Evolutionary conservation across 2,113 vertebrate genomes (phyloP), one percentile per base, ranked within the genome.

Genomic region (Phoxinus phoxinus): DNA sequence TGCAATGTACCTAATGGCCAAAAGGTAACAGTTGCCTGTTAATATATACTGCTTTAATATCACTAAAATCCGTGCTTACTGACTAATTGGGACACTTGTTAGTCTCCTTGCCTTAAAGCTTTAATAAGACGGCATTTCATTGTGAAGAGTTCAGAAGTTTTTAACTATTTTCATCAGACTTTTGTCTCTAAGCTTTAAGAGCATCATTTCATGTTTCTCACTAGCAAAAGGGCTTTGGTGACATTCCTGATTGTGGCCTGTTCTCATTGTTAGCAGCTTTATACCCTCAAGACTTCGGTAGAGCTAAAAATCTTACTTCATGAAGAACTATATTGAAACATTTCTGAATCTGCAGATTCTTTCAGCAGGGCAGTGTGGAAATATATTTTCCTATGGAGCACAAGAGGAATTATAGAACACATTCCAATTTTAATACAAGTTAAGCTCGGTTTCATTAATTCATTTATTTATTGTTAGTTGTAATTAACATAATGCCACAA

Each of bases 221-320:
- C 53, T 61, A 35, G 75, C 74, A 76, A 53, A 77, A 59, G 21
- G 12, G 21, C 30, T 41, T 58, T 41, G 21, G 13, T 23, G 32
- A 41, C 35, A 61, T 25, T 78, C 32, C 30, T 35, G 58, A 59
- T 37, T 25, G 32, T n/a, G 76, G 32, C 21, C 75, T 77, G 51
- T 56, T 77, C 51, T 77, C 75, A 37, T 35, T 35, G 51, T 58
- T 58, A 78, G 51, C 35, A 61, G 13, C n/a, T 27, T 63, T 61
- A 46, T 80, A 44, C 35, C 37, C 58, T 41, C 4, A 17, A 79
- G 21, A 79, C 56, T 63, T 61, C 0, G 3, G 6, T 10, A 77
- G 17, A 56, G 48, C 21, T 32, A 0, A 79, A 37, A 2, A 19
- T 44, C 35, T 44, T 63, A 27, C 3, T 25, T 61, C 61, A n/a